Evolutionary conservation across 2,888 invertebrate species (phyloP).

Genomic region (Apamea anceps): DNA sequence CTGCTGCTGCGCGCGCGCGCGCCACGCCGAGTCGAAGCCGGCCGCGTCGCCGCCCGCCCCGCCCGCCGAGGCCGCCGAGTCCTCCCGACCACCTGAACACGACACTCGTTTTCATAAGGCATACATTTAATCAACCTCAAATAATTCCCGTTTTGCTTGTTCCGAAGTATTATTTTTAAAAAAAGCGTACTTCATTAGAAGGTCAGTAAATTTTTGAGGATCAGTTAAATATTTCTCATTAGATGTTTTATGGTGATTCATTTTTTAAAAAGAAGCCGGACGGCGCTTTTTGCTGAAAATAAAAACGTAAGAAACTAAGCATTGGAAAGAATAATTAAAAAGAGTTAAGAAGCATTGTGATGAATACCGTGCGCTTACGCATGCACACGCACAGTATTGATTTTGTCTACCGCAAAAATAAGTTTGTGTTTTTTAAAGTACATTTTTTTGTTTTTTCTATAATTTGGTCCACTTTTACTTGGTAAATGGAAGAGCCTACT

Average conservation of each 20-base stretch:
- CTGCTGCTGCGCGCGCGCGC: slow-evolving; percentile 66
- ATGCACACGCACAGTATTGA: neutral
- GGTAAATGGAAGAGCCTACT: neutral
- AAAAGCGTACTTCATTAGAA: neutral
- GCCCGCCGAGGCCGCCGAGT: slow-evolving; percentile 27
- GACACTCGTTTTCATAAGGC: slow-evolving; percentile 5
- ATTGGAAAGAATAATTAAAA: neutral
- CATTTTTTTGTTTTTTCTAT: neutral
- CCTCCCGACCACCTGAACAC: slow-evolving; percentile 13
- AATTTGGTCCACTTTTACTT: neutral
- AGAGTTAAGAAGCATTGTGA: slow-evolving; percentile 8
- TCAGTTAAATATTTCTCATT: no score
- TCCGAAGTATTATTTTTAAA: neutral
- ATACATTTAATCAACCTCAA: neutral
- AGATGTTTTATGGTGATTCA: neutral
- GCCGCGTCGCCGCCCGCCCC: slow-evolving; percentile 70
- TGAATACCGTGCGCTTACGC: neutral
- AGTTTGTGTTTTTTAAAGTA: slow-evolving; percentile 1
- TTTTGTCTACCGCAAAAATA: neutral
- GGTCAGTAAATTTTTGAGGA: neutral
- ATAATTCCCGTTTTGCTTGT: neutral
- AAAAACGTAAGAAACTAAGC: slow-evolving; percentile 27
- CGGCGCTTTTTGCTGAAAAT: neutral
- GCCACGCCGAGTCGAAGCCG: slow-evolving; percentile 82
- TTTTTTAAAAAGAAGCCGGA: no score